These are phyloP conservation scores for Gavia stellata DNA, from an alignment of 2,113 vertebrate species.

Conservation along the genomic window DNA sequence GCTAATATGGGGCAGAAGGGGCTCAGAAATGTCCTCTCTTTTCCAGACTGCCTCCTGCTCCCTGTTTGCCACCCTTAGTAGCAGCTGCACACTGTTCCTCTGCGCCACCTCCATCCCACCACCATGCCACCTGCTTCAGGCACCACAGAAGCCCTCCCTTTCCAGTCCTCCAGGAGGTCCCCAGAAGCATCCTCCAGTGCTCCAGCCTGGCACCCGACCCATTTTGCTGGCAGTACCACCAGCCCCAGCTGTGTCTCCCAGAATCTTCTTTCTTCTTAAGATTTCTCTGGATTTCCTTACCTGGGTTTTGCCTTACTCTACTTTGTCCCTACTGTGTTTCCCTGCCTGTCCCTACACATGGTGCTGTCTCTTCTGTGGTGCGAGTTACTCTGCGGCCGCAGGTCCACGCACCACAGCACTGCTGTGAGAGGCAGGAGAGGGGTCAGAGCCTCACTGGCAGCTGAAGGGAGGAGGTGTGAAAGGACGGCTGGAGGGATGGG, in stretches of 20 bases:
- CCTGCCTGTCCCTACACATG: accelerated
- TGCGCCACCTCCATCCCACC: not conserved
- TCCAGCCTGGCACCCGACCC: not conserved
- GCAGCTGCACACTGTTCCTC: not conserved
- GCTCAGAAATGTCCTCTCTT: not conserved
- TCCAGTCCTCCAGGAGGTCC: accelerated
- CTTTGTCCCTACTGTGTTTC: not conserved
- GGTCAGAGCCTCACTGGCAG: not conserved
- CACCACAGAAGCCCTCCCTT: not conserved
- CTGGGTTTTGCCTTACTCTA: not conserved
- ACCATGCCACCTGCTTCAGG: not conserved
- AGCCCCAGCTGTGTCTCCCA: not conserved
- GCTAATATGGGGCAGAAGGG: not conserved
- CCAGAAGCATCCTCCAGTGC: not conserved
- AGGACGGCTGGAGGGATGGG: not conserved
- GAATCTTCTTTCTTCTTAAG: not conserved
- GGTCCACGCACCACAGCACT: not conserved
- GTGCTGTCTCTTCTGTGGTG: not conserved
- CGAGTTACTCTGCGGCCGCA: accelerated
- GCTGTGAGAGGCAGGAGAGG: accelerated
- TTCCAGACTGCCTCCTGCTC: not conserved
- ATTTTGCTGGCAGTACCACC: not conserved
- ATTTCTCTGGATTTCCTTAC: not conserved
- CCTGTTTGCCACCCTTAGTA: accelerated
- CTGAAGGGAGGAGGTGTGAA: not conserved